These are phyloP conservation scores for Heterotis niloticus DNA, from an alignment of 2,113 vertebrate species.

Conservation along the genomic window DNA sequence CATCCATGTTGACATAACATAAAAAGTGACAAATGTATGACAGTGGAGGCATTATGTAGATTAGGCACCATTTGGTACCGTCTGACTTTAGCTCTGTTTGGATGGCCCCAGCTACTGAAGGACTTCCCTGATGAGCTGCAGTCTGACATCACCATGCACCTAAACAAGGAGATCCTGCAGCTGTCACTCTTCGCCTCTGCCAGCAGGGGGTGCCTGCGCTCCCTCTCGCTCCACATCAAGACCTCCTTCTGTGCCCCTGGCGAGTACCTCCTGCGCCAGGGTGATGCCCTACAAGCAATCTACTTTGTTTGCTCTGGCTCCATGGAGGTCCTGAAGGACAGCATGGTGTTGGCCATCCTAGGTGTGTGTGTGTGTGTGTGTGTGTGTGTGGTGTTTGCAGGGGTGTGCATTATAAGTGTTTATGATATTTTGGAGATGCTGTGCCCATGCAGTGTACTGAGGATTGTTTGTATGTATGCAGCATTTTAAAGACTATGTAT, in stretches of 20 bases:
- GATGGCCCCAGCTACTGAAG: conserved; percentile 77
- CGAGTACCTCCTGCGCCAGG: conserved; percentile 92
- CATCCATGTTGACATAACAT: no score
- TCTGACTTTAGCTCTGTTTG: background rate
- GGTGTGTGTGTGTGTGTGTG: conserved; percentile 65
- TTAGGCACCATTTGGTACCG: no score
- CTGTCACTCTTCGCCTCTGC: conserved; percentile 90
- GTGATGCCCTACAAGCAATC: conserved; percentile 94
- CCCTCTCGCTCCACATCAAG: conserved; percentile 95
- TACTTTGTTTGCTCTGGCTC: conserved; percentile 98
- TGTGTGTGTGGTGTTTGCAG: background rate
- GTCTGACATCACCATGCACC: conserved; percentile 96
- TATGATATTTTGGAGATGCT: background rate
- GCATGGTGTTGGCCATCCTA: conserved; percentile 93
- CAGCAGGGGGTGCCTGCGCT: conserved; percentile 92
- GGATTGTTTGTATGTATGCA: no score
- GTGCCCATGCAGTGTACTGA: background rate
- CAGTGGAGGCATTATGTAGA: background rate
- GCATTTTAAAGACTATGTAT: no score
- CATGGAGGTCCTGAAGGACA: conserved; percentile 96
- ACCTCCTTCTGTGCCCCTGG: conserved; percentile 95
- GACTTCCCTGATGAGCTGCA: conserved; percentile 95
- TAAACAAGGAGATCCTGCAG: conserved; percentile 97
- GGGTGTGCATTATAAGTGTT: background rate
- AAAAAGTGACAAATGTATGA: background rate